A percentile compares a stretch with the other conserved stretches of the same genome.
Evolutionary conservation across 2,888 invertebrate species (phyloP).

Genomic region (Portevinia maculata): DNA sequence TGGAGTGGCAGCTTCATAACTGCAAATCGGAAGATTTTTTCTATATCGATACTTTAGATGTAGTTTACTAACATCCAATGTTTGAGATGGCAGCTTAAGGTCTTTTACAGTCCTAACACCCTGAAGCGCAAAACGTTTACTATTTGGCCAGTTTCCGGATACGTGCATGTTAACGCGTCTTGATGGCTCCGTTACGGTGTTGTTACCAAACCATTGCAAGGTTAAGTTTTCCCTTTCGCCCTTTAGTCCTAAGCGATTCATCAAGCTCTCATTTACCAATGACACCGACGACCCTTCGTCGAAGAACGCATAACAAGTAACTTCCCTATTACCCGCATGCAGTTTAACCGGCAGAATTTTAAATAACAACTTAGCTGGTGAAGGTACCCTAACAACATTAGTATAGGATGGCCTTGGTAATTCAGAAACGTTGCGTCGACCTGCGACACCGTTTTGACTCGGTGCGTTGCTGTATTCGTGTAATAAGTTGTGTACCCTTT

Average conservation of each 20-base stretch:
- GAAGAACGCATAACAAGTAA: slow-evolving; percentile 30
- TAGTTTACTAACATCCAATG: slow-evolving; percentile 30
- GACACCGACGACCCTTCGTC: slow-evolving; percentile 29
- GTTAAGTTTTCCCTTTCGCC: slow-evolving; percentile 26
- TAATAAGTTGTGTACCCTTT: slow-evolving; percentile 23
- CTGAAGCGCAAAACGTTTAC: slow-evolving; percentile 36
- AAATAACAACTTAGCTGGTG: slow-evolving; percentile 19
- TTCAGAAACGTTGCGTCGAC: no score
- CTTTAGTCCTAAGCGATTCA: neutral
- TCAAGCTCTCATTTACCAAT: slow-evolving; percentile 8
- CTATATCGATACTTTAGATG: slow-evolving; percentile 31
- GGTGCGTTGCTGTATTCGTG: neutral
- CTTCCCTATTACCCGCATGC: slow-evolving; percentile 29
- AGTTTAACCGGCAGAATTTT: slow-evolving; percentile 60
- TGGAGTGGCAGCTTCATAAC: slow-evolving; percentile 23
- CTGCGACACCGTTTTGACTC: neutral
- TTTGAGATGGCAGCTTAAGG: slow-evolving; percentile 42
- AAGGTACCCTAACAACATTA: neutral
- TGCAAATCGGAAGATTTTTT: neutral
- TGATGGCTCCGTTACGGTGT: slow-evolving; percentile 44
- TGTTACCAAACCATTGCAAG: slow-evolving; percentile 66
- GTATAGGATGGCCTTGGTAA: neutral
- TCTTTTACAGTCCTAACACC: slow-evolving; percentile 54
- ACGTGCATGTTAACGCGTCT: slow-evolving; percentile 45
- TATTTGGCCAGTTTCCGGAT: slow-evolving; percentile 28